Percentiles rank a stretch among this genome's conserved stretches.
Evolutionary conservation across 2,797 vertebrate species (phyloP).

Genomic region (Rhynchonycteris naso): DNA sequence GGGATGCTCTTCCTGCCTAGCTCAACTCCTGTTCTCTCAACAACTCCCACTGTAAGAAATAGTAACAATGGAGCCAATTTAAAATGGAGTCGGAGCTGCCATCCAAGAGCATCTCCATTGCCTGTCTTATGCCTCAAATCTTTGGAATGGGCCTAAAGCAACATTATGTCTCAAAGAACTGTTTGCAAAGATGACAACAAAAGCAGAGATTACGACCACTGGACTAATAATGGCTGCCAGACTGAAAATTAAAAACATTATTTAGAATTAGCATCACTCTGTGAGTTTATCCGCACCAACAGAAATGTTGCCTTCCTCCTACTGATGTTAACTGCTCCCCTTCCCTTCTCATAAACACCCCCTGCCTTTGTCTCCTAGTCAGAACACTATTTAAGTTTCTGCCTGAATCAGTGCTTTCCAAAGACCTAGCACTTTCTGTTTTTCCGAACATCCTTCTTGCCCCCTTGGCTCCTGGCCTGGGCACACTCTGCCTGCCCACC

Average conservation of each 20-base stretch:
- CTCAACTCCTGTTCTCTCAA: neutral
- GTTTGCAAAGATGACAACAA: neutral
- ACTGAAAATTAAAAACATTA: too few relatives aligned
- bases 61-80: neutral
- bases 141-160: neutral
- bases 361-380: neutral
- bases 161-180: neutral
- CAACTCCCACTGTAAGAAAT: neutral
- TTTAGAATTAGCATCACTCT: neutral
- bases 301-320: neutral
- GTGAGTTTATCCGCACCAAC: neutral
- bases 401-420: neutral
- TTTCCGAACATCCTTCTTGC: fast-evolving
- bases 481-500: neutral
- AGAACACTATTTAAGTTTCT: neutral
- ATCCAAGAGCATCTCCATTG: neutral
- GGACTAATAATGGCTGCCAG: neutral
- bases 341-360: neutral
- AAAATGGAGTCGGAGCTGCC: neutral
- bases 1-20: neutral
- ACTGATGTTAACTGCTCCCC: fast-evolving
- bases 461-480: neutral
- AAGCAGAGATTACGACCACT: neutral
- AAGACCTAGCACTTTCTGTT: neutral
- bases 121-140: neutral